Evolutionary conservation across 2,113 vertebrate genomes (phyloP), one percentile per base, ranked within the genome.

Genomic region (Lipotes vexillifer): DNA sequence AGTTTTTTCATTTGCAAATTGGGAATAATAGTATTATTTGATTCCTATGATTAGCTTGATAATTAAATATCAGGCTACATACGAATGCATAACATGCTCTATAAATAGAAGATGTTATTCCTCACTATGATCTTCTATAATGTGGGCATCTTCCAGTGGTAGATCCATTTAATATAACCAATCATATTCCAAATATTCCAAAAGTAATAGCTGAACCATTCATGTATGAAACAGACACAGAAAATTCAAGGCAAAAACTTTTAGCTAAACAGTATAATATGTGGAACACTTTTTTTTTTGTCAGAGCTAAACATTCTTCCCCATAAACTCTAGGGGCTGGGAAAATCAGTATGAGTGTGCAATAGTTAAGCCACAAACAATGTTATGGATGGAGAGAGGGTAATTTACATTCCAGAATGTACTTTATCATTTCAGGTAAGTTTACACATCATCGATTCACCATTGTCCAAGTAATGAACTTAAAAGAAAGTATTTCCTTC

Each of bases 401-500:
- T 61, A 72, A 82, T 61, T 83, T 41, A n/a, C 31, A 72, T 83
- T 97, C 68, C 41, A 90, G 61, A 96, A 87, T 41, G 63, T 52
- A 55, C 20, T 55, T 78, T 36, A n/a, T 46, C 3, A 1, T 29
- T 18, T 49, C 75, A 95, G 66, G 49, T 88, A 92, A 87, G 38
- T 94, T 95, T 97, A 88, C 27, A 80, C 36, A 69, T 84, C 59
- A 75, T 68, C 65, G 33, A 33, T 75, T 75, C 75, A 63, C 59
- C 44, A 66, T 2, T 59, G 33, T 89, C 66, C 72, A 78, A 68
- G 36, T 84, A 91, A 85, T n/a, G 41, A 85, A 72, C 77, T 57
- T 80, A 81, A 93, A 92, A 81, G 63, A 88, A 95, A 78, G 29
- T 11, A 59, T 36, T 97, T 96, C 63, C 31, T 36, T 94, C n/a